Base-by-base conservation (phyloP, 23 tunicate species). In the Botrylloides violaceus region DNA sequence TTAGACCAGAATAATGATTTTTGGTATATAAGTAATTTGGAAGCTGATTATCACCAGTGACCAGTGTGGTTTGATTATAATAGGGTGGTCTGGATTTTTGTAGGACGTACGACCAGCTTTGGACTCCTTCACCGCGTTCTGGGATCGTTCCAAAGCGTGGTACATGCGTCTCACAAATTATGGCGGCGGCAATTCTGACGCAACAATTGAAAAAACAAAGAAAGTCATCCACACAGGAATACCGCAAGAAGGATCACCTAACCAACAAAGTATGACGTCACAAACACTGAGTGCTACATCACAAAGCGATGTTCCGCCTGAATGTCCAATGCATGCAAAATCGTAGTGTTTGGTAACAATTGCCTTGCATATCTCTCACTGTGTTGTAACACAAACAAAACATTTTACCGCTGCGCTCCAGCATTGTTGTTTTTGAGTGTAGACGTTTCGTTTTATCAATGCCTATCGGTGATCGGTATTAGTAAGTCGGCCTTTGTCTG, bases 51-150 rank as follows among this genome's bases (percentile, higher is more conserved):
- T n/a, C n/a, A n/a, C n/a, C n/a, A n/a, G n/a, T n/a, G n/a, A n/a
- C n/a, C n/a, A n/a, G n/a, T n/a, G n/a, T n/a, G n/a, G n/a, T n/a
- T n/a, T n/a, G n/a, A n/a, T n/a, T n/a, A n/a, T n/a, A n/a, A n/a
- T n/a, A n/a, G n/a, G n/a, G n/a, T n/a, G n/a, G n/a, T n/a, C n/a
- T n/a, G n/a, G n/a, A n/a, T 21, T 70, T 47, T 43, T 22, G 6
- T 57, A 88, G 96, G 96, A 88, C 61, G 96, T 88, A 1, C 55
- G 96, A 47, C 96, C 96, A 9, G 96, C 96, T 2, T 32, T 88
- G 3, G 96, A 88, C 36, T 81, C 87, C 12, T 72, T 72, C 36
- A 65, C 60, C 3, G 96, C 96, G 1, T 55, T 84, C 19, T 88
- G 87, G 87, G 96, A 88, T 47, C 63, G 96, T 18, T 76, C 71